phyloP scores from a whole-genome alignment of 2,797 vertebrate species.

The Smutsia gigantea region DNA sequence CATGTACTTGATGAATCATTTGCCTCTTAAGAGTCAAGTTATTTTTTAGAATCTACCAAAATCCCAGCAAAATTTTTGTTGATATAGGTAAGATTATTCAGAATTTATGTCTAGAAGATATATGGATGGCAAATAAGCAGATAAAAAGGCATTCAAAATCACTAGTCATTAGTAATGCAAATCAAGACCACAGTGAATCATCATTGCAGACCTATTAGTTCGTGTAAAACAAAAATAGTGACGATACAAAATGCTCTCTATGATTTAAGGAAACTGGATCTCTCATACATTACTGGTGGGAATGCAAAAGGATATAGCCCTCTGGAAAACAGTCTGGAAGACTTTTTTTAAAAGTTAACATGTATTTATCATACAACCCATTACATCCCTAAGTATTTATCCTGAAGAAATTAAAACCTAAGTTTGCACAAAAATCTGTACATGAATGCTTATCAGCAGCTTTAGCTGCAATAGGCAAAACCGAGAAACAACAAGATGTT shows the following conservation, averaged over 20 bases:
- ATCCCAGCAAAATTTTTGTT: neutral
- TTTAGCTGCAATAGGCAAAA: neutral
- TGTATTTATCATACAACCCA: neutral
- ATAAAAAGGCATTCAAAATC: neutral
- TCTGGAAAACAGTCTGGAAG: neutral
- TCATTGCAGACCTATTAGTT: neutral
- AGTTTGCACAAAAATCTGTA: neutral
- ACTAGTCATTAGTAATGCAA: neutral
- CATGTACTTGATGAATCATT: neutral
- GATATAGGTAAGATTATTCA: neutral
- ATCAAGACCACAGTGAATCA: neutral
- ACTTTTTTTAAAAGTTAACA: neutral
- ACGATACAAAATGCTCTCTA: neutral
- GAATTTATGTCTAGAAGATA: neutral
- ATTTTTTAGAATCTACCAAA: neutral
- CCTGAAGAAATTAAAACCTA: neutral
- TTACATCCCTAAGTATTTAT: neutral
- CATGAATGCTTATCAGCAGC: neutral
- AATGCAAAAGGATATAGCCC: neutral
- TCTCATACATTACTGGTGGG: neutral
- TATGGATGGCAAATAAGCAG: neutral
- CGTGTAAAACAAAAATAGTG: neutral
- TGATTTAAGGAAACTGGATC: neutral
- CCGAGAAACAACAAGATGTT: neutral
- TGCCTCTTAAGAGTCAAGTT: neutral